Conservation (phyloP, 1,140 invertebrate genomes). For the Forficula auricularia region DNA sequence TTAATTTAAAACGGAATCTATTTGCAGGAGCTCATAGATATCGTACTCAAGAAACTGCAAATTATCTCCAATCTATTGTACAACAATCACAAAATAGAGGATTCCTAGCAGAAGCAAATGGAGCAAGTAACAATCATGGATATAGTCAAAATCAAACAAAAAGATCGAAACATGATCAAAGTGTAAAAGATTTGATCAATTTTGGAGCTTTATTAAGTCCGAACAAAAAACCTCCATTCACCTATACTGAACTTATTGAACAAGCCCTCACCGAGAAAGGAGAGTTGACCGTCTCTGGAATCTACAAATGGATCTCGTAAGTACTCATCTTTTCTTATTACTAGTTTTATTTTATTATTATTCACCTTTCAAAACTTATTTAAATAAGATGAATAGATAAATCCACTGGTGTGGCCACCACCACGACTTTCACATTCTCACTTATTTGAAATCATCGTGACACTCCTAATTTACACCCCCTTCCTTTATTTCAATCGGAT, state of each 20-base stretch:
- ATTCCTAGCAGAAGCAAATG: constrained; percentile 11
- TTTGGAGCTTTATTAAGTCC: too few species aligned
- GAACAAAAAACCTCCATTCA: constrained; percentile 60
- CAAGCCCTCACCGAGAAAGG: constrained; percentile 63
- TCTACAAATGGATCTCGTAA: constrained; percentile 86
- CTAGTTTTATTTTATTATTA: background rate
- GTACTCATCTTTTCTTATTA: constrained; percentile 24
- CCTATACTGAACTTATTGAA: constrained; percentile 75
- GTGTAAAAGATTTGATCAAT: too few species aligned
- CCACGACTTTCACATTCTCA: background rate
- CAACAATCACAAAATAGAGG: constrained; percentile 7
- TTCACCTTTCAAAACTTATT: background rate
- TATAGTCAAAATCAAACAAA: too few species aligned
- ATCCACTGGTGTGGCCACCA: background rate
- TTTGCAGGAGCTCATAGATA: background rate
- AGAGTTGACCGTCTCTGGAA: constrained; percentile 71
- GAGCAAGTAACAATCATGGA: too few species aligned
- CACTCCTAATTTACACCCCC: too few species aligned
- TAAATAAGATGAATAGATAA: background rate
- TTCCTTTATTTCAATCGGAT: too few species aligned
- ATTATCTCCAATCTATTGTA: background rate
- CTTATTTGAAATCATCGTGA: too few species aligned
- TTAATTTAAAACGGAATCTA: background rate
- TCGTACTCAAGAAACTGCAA: background rate
- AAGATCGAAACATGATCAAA: too few species aligned